phyloP scores from a whole-genome alignment of 2,888 invertebrate genomes.

The Ochropleura plecta region DNA sequence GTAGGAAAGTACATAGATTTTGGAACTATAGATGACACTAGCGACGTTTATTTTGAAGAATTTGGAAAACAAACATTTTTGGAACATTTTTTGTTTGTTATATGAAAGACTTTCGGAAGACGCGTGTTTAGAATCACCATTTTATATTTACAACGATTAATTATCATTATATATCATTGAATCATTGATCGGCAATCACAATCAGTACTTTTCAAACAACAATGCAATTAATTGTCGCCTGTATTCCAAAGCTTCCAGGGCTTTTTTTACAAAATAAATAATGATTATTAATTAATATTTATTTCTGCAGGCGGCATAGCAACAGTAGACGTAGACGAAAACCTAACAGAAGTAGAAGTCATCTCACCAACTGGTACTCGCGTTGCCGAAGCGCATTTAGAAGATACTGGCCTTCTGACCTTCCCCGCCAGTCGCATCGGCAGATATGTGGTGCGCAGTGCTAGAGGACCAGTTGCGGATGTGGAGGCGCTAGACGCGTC shows the following conservation, averaged over 20 bases:
- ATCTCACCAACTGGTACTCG: slow-evolving; percentile 92
- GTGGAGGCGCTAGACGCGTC: slow-evolving; percentile 95
- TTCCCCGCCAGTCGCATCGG: slow-evolving; percentile 95
- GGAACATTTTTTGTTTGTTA: background rate
- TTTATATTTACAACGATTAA: background rate
- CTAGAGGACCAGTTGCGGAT: slow-evolving; percentile 83
- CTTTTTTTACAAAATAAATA: background rate
- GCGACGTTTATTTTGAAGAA: background rate
- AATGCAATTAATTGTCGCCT: background rate
- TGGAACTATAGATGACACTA: background rate
- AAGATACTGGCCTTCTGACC: slow-evolving; percentile 92
- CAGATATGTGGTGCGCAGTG: slow-evolving; percentile 92
- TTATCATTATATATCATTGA: no score
- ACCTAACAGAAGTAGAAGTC: slow-evolving; percentile 92
- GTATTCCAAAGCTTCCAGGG: no score
- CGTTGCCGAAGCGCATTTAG: slow-evolving; percentile 91
- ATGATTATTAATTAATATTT: background rate
- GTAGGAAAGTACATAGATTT: background rate
- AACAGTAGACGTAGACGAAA: slow-evolving; percentile 91
- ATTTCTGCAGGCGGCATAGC: slow-evolving; percentile 86
- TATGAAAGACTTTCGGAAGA: background rate
- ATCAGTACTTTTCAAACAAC: background rate
- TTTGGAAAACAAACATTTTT: background rate
- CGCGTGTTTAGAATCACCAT: background rate
- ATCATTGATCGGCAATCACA: background rate